Conservation (phyloP, 2,888 invertebrate species). For the Nipponacmea schrenckii region DNA sequence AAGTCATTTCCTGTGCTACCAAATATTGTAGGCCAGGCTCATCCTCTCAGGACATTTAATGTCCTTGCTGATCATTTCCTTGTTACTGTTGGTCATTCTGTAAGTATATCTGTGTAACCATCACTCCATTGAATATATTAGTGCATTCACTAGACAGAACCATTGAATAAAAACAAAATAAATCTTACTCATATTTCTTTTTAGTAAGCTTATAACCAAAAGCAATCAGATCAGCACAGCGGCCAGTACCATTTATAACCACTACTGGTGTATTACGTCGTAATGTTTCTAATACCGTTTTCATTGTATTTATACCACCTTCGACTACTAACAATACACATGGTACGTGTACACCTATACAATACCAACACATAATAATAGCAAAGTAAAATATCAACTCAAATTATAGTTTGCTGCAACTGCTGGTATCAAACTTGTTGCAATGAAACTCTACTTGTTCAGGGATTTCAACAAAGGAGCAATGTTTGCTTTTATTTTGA, state of each 20-base stretch:
- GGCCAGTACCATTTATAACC: slow-evolving; percentile 62
- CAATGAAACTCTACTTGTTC: no score
- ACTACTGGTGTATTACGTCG: slow-evolving; percentile 61
- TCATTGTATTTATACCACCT: slow-evolving; percentile 89
- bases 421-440: background rate
- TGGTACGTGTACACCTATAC: slow-evolving; percentile 71
- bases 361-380: background rate
- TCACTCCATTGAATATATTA: no score
- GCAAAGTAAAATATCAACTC: no score
- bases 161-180: background rate
- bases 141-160: no score
- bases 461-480: no score
- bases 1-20: no score
- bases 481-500: no score
- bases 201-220: slow-evolving; percentile 48
- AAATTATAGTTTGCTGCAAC: background rate
- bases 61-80: no score
- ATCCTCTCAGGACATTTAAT: no score
- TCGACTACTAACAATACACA: slow-evolving; percentile 96
- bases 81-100: no score
- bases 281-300: slow-evolving; percentile 56
- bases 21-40: no score
- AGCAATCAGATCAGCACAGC: slow-evolving; percentile 65
- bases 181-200: slow-evolving; percentile 34
- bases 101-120: no score